A percentile compares a stretch with the other conserved stretches of the same genome.
These are phyloP conservation scores for Drosophila pseudoananassae DNA, from an alignment of 1,140 invertebrate species.

Conservation along the genomic window DNA sequence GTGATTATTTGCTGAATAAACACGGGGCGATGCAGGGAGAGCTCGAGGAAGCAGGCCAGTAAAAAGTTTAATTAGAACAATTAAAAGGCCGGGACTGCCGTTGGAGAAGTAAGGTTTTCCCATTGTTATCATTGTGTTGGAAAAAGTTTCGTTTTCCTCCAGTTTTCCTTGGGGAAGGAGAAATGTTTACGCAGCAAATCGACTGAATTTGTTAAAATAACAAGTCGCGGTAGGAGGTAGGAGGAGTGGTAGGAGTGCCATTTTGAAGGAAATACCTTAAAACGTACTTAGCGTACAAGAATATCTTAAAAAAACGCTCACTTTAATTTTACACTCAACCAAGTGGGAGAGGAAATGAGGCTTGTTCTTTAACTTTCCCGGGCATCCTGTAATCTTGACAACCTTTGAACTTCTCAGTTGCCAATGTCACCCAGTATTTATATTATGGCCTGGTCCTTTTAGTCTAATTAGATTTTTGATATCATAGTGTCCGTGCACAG, in stretches of 20 bases:
- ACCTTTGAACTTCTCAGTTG: conserved; percentile 66
- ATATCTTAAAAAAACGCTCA: no score
- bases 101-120: conserved; percentile 40
- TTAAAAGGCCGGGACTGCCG: conserved; percentile 30
- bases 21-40: conserved; percentile 36
- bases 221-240: conserved; percentile 22
- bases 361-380: no score
- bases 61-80: conserved; percentile 77
- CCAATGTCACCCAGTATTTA: conserved; percentile 45
- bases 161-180: background rate
- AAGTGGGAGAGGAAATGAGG: no score
- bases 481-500: background rate
- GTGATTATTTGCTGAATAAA: conserved; percentile 71
- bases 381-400: conserved; percentile 25
- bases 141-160: conserved; percentile 47
- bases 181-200: conserved; percentile 82
- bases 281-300: conserved; percentile 22
- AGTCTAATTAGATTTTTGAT: conserved; percentile 65
- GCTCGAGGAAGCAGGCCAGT: conserved; percentile 18
- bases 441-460: conserved; percentile 17
- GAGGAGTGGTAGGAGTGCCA: conserved; percentile 30
- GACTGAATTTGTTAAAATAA: conserved; percentile 83
- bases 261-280: conserved; percentile 59
- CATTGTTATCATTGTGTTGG: conserved; percentile 56
- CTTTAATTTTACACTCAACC: no score